Evolutionary conservation across 2,797 vertebrate genomes (phyloP).

Genomic region (Mus spretus): DNA sequence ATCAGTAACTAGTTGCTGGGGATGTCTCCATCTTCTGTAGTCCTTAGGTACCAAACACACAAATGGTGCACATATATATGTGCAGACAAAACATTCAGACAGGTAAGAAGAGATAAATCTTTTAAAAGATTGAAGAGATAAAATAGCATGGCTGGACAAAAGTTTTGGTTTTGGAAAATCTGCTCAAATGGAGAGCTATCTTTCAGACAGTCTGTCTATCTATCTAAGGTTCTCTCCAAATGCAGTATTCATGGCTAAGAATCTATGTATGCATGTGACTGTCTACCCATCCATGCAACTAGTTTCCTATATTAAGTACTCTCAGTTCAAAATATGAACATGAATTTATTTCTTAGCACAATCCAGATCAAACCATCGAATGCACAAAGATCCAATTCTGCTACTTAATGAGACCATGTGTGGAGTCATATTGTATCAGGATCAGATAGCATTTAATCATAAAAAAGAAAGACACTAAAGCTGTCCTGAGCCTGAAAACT

Average conservation of each 20-base stretch:
- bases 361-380: neutral
- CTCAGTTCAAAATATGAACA: slow-evolving; percentile 5
- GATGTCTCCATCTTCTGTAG: neutral
- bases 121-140: neutral
- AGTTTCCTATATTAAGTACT: slow-evolving; percentile 12
- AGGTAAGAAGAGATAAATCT: neutral
- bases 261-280: neutral
- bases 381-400: neutral
- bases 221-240: neutral
- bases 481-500: neutral
- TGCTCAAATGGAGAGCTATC: neutral
- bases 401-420: neutral
- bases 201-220: neutral
- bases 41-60: neutral
- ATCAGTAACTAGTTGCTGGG: neutral
- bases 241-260: neutral
- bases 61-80: neutral
- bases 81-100: neutral
- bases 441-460: slow-evolving; percentile 9
- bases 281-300: neutral
- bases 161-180: neutral
- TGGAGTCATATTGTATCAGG: neutral
- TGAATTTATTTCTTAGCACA: neutral
- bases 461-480: neutral
- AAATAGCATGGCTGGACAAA: neutral